A percentile compares a stretch with the other conserved stretches of the same genome.
These are phyloP conservation scores for Muntiacus reevesi DNA, from an alignment of 2,113 vertebrate species.

Conservation along the genomic window DNA sequence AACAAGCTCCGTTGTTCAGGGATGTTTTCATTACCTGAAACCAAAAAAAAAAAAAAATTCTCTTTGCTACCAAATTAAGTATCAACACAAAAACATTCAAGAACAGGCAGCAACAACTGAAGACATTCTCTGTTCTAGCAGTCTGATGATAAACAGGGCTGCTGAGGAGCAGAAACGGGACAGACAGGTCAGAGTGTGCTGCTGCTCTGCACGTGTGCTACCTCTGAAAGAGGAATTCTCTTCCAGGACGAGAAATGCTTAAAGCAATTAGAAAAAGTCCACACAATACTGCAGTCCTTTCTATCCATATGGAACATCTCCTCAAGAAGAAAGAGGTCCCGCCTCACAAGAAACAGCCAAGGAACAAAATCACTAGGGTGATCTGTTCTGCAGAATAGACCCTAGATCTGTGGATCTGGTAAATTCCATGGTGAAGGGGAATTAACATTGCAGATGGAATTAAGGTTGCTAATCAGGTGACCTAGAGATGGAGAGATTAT, in stretches of 20 bases:
- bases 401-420: not conserved
- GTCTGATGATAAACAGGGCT: not conserved
- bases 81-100: not conserved
- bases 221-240: not conserved
- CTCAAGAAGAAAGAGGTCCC: not conserved
- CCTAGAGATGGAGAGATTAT: not conserved
- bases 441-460: not conserved
- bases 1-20: not conserved
- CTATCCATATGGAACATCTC: not conserved
- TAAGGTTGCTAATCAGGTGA: not conserved
- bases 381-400: not conserved
- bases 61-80: not conserved
- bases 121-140: not conserved
- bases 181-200: not conserved
- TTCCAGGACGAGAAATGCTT: not conserved
- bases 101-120: not conserved
- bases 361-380: not conserved
- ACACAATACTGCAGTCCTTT: fast-evolving
- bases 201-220: not conserved
- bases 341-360: not conserved
- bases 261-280: not conserved
- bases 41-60: not conserved
- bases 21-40: not conserved
- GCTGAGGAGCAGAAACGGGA: not conserved
- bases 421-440: not conserved